phyloP scores from a whole-genome alignment of 2,888 invertebrate species.

The Phyllotreta striolata region DNA sequence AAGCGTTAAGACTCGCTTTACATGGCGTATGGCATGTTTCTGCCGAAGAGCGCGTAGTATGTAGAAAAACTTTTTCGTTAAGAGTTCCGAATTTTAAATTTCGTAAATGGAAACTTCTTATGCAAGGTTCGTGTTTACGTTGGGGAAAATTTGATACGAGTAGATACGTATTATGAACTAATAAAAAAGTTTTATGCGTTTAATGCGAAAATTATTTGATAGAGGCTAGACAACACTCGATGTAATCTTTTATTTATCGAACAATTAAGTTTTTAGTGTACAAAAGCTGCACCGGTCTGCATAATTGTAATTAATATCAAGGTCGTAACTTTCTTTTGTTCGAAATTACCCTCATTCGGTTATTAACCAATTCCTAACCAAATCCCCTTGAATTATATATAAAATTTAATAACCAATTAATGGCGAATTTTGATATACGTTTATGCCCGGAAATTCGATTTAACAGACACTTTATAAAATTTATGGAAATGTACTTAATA shows the following conservation, averaged over 20 bases:
- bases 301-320: neutral
- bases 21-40: constrained; percentile 20
- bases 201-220: no score
- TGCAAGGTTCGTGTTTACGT: neutral
- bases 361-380: neutral
- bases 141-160: no score
- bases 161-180: no score
- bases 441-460: constrained; percentile 34
- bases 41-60: constrained; percentile 4
- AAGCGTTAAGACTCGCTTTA: constrained; percentile 23
- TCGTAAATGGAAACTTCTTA: constrained; percentile 11
- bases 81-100: constrained; percentile 15
- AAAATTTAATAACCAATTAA: constrained; percentile 37
- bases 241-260: no score
- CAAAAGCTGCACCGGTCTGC: no score
- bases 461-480: constrained; percentile 41
- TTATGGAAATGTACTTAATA: constrained; percentile 37
- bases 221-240: no score
- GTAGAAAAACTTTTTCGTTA: constrained; percentile 15
- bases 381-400: constrained; percentile 15
- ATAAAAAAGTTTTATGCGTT: no score
- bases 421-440: constrained; percentile 35
- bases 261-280: no score
- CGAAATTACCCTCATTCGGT: constrained; percentile 1
- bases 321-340: neutral